Evolutionary conservation across 2,797 vertebrate species (phyloP).

Genomic region (Podargus strigoides): DNA sequence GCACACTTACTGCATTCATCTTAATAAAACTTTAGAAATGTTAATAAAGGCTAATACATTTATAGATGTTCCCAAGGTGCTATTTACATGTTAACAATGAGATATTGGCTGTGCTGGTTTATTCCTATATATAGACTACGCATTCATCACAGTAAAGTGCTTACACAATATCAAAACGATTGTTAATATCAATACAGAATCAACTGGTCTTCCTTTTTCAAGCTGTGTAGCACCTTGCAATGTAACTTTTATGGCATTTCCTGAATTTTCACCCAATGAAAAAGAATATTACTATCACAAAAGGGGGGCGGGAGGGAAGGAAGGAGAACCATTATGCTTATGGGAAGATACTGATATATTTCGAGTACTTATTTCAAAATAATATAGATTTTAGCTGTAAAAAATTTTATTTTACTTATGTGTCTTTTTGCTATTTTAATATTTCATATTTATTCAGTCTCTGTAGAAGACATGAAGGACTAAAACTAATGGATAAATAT

Average conservation of each 20-base stretch:
- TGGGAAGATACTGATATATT: neutral
- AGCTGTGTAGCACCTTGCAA: neutral
- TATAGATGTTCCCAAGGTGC: neutral
- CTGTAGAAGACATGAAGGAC: fast-evolving
- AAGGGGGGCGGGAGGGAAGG: neutral
- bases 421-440: neutral
- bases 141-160: neutral
- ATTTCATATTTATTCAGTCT: neutral
- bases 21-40: neutral
- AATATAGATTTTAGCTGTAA: neutral
- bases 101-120: neutral
- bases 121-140: neutral
- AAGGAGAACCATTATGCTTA: neutral
- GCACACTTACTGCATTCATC: neutral
- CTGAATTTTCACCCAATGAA: neutral
- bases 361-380: neutral
- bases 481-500: neutral
- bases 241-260: neutral
- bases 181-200: neutral
- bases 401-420: neutral
- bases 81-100: neutral
- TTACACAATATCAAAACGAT: neutral
- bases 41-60: neutral
- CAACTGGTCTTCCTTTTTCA: neutral
- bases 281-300: neutral